Conservation (phyloP, 2,797 vertebrate genomes). For the Molossus molossus region DNA sequence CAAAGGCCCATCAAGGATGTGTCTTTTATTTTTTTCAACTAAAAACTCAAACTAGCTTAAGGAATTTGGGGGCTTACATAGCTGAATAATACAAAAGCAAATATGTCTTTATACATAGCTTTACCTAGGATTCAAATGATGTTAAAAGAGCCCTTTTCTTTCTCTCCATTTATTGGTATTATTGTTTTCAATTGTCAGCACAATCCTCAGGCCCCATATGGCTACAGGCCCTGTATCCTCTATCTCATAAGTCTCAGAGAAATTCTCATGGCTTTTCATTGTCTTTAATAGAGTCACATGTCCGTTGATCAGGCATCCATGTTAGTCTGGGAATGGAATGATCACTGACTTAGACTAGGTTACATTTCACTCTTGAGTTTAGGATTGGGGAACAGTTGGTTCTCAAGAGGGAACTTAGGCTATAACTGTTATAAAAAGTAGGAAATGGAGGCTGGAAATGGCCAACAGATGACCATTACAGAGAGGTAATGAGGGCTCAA, state of each 20-base stretch:
- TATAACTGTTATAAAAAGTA: constrained; percentile 50
- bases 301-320: background rate
- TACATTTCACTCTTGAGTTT: constrained; percentile 20
- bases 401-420: constrained; percentile 3
- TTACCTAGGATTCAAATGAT: background rate
- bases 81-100: constrained; percentile 14
- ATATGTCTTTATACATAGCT: background rate
- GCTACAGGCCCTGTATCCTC: background rate
- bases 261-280: background rate
- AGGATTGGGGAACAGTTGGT: background rate
- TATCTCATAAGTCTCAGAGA: constrained; percentile 17
- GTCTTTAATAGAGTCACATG: background rate
- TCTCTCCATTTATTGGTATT: background rate
- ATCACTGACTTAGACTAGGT: background rate
- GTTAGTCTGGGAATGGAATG: background rate
- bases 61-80: background rate
- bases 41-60: constrained; percentile 26
- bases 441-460: constrained; percentile 36
- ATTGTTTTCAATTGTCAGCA: background rate
- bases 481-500: constrained; percentile 20
- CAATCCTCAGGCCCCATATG: background rate
- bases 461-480: constrained; percentile 68
- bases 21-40: constrained; percentile 10
- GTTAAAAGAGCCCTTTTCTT: background rate
- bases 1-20: background rate